phyloP scores from a whole-genome alignment of 2,113 vertebrate genomes.

The Triplophysa rosa region DNA sequence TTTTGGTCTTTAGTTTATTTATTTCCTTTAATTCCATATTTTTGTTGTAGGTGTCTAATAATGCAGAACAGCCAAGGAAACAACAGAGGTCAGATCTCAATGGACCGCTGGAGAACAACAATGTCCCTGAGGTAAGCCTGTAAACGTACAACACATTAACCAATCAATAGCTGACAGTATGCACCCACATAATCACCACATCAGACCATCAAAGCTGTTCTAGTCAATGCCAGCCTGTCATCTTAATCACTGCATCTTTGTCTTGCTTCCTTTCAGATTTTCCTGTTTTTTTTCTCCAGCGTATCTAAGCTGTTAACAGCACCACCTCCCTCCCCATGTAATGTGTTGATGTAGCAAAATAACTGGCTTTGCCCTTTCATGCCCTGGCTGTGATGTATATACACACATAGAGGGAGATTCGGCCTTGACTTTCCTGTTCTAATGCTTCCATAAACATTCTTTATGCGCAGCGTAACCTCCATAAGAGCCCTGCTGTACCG shows the following conservation, averaged over 20 bases:
- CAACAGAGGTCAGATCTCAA: constrained; percentile 98
- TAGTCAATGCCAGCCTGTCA: background rate
- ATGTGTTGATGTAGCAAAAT: constrained; percentile 26
- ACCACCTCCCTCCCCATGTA: background rate
- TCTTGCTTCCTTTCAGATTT: background rate
- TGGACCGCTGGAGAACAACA: constrained; percentile 91
- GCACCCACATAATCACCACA: constrained; percentile 11
- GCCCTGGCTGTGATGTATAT: constrained; percentile 39
- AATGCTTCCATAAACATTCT: background rate
- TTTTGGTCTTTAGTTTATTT: constrained; percentile 5
- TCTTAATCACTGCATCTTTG: background rate
- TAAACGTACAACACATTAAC: constrained; percentile 34
- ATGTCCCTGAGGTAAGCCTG: constrained; percentile 82
- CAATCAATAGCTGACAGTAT: constrained; percentile 19
- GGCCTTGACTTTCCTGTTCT: constrained; percentile 30
- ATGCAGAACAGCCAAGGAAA: constrained; percentile 87
- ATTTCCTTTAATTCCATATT: background rate
- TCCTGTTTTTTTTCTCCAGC: background rate
- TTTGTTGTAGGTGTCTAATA: constrained; percentile 81
- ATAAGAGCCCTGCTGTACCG: constrained; percentile 17
- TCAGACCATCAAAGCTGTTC: background rate
- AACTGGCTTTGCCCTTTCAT: constrained; percentile 26
- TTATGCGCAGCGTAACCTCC: constrained; percentile 21
- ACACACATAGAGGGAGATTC: constrained; percentile 33
- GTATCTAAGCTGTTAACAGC: background rate